Conservation (phyloP, 2,113 vertebrate species). For the Sminthopsis crassicaudata region DNA sequence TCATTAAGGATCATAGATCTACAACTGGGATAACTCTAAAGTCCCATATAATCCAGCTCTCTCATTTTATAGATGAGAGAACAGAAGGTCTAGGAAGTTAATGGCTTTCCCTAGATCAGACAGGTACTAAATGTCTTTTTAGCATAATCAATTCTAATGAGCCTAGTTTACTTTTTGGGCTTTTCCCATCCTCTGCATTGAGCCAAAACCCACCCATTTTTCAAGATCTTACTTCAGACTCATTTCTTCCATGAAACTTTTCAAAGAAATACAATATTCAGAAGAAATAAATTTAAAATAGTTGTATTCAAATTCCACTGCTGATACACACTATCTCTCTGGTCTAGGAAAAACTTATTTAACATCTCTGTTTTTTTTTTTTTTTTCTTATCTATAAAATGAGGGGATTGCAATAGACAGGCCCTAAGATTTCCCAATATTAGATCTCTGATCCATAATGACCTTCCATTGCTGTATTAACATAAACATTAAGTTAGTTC, state of each 20-base stretch:
- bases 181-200: background rate
- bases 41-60: background rate
- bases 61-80: background rate
- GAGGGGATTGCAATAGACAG: background rate
- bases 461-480: background rate
- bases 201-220: background rate
- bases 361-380: background rate
- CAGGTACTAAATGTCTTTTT: background rate
- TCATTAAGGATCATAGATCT: background rate
- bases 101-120: background rate
- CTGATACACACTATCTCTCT: slow-evolving; percentile 5
- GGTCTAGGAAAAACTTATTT: background rate
- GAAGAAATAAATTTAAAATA: background rate
- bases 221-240: background rate
- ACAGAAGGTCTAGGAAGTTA: background rate
- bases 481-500: background rate
- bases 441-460: background rate
- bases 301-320: background rate
- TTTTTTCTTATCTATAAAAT: background rate
- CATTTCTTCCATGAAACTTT: slow-evolving; percentile 1
- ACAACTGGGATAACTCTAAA: background rate
- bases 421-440: background rate
- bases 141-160: background rate
- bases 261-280: background rate
- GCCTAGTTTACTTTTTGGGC: background rate